Evolutionary conservation across 2,113 vertebrate genomes (phyloP).

Genomic region (Procapra przewalskii): DNA sequence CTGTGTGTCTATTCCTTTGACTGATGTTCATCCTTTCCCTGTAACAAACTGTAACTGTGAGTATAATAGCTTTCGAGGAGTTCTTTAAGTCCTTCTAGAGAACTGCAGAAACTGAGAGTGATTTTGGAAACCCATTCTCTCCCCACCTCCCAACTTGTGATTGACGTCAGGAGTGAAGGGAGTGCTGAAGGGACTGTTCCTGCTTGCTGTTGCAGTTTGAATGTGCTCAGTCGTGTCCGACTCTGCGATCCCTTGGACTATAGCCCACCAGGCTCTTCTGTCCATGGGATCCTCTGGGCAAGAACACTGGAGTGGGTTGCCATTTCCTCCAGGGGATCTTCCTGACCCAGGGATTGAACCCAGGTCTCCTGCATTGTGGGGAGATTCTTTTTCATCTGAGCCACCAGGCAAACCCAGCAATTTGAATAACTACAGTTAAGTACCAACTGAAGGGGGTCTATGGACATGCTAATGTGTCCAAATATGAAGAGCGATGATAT

Average conservation of each 20-base stretch:
- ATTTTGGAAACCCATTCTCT: neutral
- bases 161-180: neutral
- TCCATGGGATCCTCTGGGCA: neutral
- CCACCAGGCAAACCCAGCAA: neutral
- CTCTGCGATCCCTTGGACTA: neutral
- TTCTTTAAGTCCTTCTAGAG: neutral
- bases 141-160: neutral
- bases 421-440: neutral
- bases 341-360: neutral
- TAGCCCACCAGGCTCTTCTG: neutral
- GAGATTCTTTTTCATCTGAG: neutral
- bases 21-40: neutral
- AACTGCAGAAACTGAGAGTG: neutral
- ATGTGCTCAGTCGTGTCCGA: rapidly evolving
- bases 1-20: neutral
- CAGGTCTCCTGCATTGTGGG: neutral
- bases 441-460: neutral
- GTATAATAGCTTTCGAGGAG: neutral
- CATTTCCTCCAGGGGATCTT: neutral
- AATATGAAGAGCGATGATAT: neutral
- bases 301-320: neutral
- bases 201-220: neutral
- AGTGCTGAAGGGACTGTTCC: neutral
- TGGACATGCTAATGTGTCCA: neutral
- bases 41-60: neutral